Percentiles rank a stretch among this genome's conserved stretches.
Conservation (phyloP, 2,797 vertebrate genomes). For the Lagorchestes hirsutus region DNA sequence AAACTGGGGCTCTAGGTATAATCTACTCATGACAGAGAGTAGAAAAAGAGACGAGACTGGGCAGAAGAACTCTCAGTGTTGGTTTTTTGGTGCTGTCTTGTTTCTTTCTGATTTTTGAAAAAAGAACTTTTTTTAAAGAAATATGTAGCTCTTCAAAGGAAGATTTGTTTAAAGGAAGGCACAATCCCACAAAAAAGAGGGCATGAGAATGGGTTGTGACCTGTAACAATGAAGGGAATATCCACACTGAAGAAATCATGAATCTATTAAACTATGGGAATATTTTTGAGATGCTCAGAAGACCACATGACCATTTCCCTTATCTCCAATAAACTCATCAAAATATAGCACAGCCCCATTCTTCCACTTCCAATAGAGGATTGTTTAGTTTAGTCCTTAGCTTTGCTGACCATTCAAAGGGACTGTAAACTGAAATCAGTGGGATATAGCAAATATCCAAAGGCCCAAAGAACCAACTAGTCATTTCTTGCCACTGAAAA, state of each 20-base stretch:
- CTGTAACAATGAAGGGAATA: not conserved
- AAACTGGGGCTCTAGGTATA: not conserved
- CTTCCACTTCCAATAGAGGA: not conserved
- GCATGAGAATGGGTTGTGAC: not conserved
- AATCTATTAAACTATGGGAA: not conserved
- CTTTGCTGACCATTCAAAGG: not conserved
- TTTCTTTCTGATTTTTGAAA: constrained; percentile 1
- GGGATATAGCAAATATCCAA: not conserved
- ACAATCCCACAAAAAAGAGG: not conserved
- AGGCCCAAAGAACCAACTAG: not conserved
- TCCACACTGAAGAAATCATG: not conserved
- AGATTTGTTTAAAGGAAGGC: not conserved
- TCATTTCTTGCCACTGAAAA: constrained; percentile 33
- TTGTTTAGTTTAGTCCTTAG: not conserved
- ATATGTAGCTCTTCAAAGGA: not conserved
- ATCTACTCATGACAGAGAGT: not conserved
- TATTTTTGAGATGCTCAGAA: not conserved
- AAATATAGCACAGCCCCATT: not conserved
- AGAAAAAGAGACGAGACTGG: not conserved
- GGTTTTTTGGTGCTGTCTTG: not conserved
- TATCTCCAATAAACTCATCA: not conserved
- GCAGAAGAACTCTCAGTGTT: not conserved
- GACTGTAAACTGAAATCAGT: not conserved
- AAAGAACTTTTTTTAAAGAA: not conserved
- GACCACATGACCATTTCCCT: constrained; percentile 3